Evolutionary conservation across 2,888 invertebrate genomes (phyloP), one percentile per base, ranked within the genome.

Genomic region (Tiphia femorata): DNA sequence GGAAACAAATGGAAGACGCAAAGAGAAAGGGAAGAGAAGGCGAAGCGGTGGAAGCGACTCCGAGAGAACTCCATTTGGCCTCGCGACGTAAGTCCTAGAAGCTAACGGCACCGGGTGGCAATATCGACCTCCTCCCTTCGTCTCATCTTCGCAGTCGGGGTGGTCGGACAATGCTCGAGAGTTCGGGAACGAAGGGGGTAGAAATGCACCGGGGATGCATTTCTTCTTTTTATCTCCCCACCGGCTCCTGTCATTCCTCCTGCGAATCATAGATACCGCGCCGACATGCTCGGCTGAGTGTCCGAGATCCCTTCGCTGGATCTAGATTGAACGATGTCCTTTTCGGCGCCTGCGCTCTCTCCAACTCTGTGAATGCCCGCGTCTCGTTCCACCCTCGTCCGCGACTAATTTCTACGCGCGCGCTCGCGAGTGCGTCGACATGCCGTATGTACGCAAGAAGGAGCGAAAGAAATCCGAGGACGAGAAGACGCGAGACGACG

Each of bases 381-480:
- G n/a, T n/a, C n/a, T n/a, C n/a, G n/a, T n/a, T n/a, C n/a, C n/a
- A n/a, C n/a, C n/a, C n/a, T n/a, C n/a, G n/a, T n/a, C n/a, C n/a
- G n/a, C n/a, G 37, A 53, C 16, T 33, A 40, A 25, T 25, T 33
- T 8, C 20, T 33, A 41, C 40, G 41, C 17, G 21, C 25, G 23
- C 17, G 12, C 20, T 43, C 50, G 35, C 21, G 47, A 43, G 40
- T 51, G 38, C 38, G 27, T 27, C 5, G 10, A 29, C 29, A 10
- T 21, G 40, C 25, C 43, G 43, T 12, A n/a, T 33, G 25, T 27
- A 55, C 50, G 47, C 44, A 49, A 33, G n/a, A n/a, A n/a, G n/a
- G n/a, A n/a, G n/a, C n/a, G n/a, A n/a, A n/a, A n/a, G n/a, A n/a
- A n/a, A n/a, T n/a, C n/a, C n/a, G n/a, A n/a, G n/a, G n/a, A n/a